Conservation (phyloP, 1,140 invertebrate species). For the Microvelia longipes region DNA sequence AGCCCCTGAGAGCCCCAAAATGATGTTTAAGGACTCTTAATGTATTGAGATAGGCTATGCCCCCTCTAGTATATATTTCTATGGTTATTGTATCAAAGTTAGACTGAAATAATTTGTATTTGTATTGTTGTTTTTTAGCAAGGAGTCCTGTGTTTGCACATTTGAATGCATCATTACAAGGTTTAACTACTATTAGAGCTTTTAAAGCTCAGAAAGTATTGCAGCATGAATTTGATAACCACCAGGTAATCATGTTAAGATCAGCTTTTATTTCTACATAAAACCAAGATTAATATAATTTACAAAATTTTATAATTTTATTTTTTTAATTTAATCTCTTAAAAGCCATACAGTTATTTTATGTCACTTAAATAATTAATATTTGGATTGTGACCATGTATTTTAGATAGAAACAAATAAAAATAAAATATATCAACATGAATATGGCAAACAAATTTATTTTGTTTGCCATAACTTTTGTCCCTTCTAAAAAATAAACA, state of each 20-base stretch:
- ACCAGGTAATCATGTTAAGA: slow-evolving; percentile 50
- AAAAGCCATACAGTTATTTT: background rate
- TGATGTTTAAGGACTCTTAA: no score
- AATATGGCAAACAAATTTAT: no score
- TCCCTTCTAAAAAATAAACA: no score
- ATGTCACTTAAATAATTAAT: background rate
- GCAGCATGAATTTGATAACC: slow-evolving; percentile 62
- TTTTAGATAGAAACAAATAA: background rate
- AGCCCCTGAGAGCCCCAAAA: no score
- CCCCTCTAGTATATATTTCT: no score
- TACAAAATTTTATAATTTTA: background rate
- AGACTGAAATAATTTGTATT: no score
- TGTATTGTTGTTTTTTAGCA: slow-evolving; percentile 38
- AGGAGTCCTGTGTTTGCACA: slow-evolving; percentile 74
- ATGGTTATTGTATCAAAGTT: no score
- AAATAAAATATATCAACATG: no score
- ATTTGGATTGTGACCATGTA: background rate
- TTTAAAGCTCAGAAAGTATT: slow-evolving; percentile 63
- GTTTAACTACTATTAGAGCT: slow-evolving; percentile 75
- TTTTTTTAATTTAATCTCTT: background rate
- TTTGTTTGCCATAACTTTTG: no score
- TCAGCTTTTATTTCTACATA: background rate
- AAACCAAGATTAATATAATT: background rate
- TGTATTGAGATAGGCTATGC: no score
- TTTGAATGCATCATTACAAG: slow-evolving; percentile 72